Evolutionary conservation across 2,888 invertebrate genomes (phyloP).

Genomic region (Ganaspis brasiliensis): DNA sequence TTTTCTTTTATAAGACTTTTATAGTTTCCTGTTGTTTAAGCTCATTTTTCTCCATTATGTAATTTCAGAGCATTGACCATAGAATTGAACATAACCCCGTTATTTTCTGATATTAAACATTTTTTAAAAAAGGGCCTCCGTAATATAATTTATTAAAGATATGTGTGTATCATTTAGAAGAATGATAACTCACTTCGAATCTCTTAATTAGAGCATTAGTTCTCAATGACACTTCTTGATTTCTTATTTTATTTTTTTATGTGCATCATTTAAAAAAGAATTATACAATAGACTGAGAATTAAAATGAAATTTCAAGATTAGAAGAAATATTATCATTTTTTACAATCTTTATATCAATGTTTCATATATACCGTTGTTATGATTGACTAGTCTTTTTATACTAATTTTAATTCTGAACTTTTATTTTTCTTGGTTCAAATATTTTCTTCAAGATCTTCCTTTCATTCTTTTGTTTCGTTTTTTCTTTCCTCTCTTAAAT

Average conservation of each 20-base stretch:
- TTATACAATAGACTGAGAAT: slow-evolving; percentile 52
- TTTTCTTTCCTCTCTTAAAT: too few relatives aligned
- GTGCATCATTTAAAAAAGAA: slow-evolving; percentile 49
- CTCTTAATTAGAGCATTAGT: slow-evolving; percentile 33
- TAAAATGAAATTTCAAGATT: not conserved
- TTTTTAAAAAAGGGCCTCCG: slow-evolving; percentile 9
- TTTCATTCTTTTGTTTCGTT: too few relatives aligned
- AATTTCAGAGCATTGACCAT: not conserved
- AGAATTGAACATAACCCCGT: slow-evolving; percentile 7
- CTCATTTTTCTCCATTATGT: not conserved
- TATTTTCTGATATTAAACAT: slow-evolving; percentile 2
- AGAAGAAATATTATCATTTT: not conserved
- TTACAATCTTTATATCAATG: not conserved
- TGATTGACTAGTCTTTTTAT: not conserved
- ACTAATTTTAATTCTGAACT: too few relatives aligned
- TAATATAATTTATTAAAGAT: slow-evolving; percentile 22
- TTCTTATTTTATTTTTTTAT: slow-evolving; percentile 12
- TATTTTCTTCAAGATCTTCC: slow-evolving; percentile 3
- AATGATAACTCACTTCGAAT: slow-evolving; percentile 8
- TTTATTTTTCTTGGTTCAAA: not conserved
- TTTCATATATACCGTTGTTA: not conserved
- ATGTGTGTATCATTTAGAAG: slow-evolving; percentile 5
- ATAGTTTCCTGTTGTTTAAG: too few relatives aligned
- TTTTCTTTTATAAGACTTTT: too few relatives aligned
- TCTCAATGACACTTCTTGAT: slow-evolving; percentile 36